A percentile compares a stretch with the other conserved stretches of the same genome.
Evolutionary conservation across 1,140 invertebrate genomes (phyloP).

Genomic region (Aphelenchoides besseyi): DNA sequence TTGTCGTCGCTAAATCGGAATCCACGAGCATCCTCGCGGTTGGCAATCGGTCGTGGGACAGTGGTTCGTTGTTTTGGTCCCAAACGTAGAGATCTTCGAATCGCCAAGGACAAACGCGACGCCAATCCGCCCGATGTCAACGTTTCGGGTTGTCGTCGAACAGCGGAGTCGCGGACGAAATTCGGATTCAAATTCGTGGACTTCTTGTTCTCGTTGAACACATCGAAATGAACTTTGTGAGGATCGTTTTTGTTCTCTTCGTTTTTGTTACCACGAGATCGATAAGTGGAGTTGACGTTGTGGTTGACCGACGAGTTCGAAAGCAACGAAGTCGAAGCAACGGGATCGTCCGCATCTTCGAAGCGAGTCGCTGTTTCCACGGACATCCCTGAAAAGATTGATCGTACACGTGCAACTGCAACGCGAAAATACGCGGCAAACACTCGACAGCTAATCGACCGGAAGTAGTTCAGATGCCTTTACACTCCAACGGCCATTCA

Average conservation of each 20-base stretch:
- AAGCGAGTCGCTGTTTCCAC: not conserved
- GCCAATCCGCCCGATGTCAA: not conserved
- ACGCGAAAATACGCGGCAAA: not conserved
- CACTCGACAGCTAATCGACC: not conserved
- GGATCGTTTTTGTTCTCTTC: not conserved
- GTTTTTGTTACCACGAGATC: not conserved
- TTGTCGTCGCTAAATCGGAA: slow-evolving; percentile 23
- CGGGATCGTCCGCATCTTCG: not conserved
- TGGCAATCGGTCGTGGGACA: not conserved
- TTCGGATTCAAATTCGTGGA: not conserved
- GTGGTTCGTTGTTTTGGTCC: slow-evolving; percentile 27
- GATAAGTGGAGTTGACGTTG: not conserved
- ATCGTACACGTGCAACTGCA: too few species aligned
- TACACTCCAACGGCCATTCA: too few species aligned
- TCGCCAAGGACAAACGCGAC: slow-evolving; percentile 25
- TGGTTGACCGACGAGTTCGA: not conserved
- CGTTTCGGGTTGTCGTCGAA: slow-evolving; percentile 6
- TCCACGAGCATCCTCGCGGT: not conserved
- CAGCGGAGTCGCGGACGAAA: not conserved
- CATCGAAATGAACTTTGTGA: slow-evolving; percentile 6
- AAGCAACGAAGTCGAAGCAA: slow-evolving; percentile 4
- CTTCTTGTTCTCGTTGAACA: slow-evolving; percentile 5
- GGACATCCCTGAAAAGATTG: slow-evolving; percentile 5
- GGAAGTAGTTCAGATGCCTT: too few species aligned
- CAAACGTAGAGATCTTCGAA: slow-evolving; percentile 23